Conservation (phyloP, 2,113 vertebrate species). For the Elanus axillaris region DNA sequence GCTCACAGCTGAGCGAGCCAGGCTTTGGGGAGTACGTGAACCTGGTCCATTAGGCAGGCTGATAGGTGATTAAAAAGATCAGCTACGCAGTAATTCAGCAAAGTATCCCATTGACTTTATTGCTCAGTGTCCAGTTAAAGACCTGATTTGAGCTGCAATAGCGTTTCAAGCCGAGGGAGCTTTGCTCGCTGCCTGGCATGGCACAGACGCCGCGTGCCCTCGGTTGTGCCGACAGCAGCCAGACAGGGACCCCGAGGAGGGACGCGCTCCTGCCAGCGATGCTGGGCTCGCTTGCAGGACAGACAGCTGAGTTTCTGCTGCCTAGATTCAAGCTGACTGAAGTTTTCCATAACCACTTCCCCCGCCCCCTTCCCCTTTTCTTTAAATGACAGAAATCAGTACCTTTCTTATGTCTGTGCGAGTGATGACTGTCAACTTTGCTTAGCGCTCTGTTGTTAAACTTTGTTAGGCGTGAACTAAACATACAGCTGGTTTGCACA, state of each 20-base stretch:
- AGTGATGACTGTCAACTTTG: background rate
- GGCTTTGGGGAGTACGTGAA: background rate
- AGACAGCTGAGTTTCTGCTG: background rate
- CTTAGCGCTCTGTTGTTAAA: slow-evolving; percentile 3
- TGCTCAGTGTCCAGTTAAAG: background rate
- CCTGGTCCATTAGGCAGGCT: background rate
- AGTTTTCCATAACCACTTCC: background rate
- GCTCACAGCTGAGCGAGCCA: slow-evolving; percentile 53
- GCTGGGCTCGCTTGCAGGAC: background rate
- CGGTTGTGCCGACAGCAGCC: background rate
- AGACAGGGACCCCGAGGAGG: background rate
- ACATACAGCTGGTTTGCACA: slow-evolving; percentile 16
- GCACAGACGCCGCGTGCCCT: rapidly evolving
- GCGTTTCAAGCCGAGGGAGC: background rate
- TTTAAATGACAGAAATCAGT: background rate
- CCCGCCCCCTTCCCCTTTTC: background rate
- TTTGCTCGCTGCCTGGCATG: background rate
- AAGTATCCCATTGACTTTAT: slow-evolving; percentile 1
- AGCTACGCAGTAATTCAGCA: background rate
- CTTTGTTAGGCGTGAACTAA: background rate
- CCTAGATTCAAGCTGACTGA: background rate
- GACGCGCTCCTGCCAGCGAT: background rate
- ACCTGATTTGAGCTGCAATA: background rate
- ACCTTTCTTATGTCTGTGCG: background rate
- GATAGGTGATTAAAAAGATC: background rate